Evolutionary conservation across 2,113 vertebrate species (phyloP), one percentile per base, ranked within the genome.

Genomic region (Machaerirhynchus nigripectus): DNA sequence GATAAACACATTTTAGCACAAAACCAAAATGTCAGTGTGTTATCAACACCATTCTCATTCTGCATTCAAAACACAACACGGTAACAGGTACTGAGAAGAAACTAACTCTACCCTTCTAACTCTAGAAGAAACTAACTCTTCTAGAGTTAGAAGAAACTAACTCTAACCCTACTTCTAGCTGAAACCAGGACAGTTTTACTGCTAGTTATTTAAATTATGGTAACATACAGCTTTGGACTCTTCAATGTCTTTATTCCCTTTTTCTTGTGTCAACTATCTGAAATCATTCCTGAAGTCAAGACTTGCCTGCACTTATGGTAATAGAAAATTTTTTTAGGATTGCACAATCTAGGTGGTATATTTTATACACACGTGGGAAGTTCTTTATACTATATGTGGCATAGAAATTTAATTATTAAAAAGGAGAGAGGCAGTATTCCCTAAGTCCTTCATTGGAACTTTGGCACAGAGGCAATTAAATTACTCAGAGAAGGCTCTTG

Each of bases 341-440:
- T 80, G 13, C 6, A 39, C 6, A 9, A 7, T 57, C 16, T 64
- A 61, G 40, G 37, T n/a, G 37, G n/a, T 12, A 83, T 75, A 60
- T 64, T 78, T 93, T 68, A 56, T 31, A 47, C 19, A 68, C 23
- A 79, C 11, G 35, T 17, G 31, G 21, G 22, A 84, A 64, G 65
- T 31, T 55, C 15, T 78, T 88, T 52, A 53, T 69, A 65, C 7
- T 74, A 8, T 31, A 40, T 57, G 46, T 61, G 31, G 31, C 55
- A 91, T 26, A 87, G 37, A 94, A 84, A 27, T 39, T 85, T 87
- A 91, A 82, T 84, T 79, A 90, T 65, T 92, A 49, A 91, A 63
- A 75, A 84, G 35, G 18, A 88, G 31, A 47, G 63, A 87, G 60
- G 70, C 24, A 47, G n/a, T 76, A 76, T 83, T 90, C 76, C 50